Evolutionary conservation across 2,113 vertebrate species (phyloP).

Genomic region (Dendropsophus ebraccatus): DNA sequence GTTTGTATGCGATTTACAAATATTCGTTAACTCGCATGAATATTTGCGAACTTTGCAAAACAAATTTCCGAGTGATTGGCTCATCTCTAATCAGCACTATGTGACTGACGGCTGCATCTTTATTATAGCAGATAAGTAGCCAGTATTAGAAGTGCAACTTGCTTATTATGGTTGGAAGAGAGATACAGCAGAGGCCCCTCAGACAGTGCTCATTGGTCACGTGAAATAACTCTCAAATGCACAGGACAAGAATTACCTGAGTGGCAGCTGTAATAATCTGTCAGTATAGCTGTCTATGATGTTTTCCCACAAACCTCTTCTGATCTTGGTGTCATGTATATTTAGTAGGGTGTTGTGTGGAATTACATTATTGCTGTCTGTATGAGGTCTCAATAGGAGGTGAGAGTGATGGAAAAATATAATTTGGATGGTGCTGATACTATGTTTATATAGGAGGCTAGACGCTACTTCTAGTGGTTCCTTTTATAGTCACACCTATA

Average conservation of each 20-base stretch:
- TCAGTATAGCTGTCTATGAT: not conserved
- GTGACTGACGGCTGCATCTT: too few relatives aligned
- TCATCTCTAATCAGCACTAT: too few relatives aligned
- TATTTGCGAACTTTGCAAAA: too few relatives aligned
- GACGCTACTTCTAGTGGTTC: not conserved
- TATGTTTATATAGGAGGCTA: not conserved
- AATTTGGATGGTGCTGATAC: too few relatives aligned
- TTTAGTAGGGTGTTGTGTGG: not conserved
- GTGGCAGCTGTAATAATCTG: not conserved
- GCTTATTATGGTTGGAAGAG: too few relatives aligned
- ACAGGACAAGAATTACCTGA: not conserved
- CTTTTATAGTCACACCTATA: conserved; percentile 40
- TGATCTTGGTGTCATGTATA: not conserved
- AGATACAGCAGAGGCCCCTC: too few relatives aligned
- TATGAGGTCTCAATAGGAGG: not conserved
- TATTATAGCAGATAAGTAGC: too few relatives aligned
- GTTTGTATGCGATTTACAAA: too few relatives aligned
- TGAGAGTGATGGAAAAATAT: not conserved
- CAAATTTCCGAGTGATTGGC: too few relatives aligned
- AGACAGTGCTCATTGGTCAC: too few relatives aligned
- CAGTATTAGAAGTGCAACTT: too few relatives aligned
- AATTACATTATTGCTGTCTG: not conserved
- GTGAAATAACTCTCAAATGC: not conserved
- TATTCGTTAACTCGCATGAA: too few relatives aligned
- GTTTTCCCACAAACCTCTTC: not conserved